Evolutionary conservation across 2,888 invertebrate species (phyloP).

Genomic region (Ochropleura leucogaster): DNA sequence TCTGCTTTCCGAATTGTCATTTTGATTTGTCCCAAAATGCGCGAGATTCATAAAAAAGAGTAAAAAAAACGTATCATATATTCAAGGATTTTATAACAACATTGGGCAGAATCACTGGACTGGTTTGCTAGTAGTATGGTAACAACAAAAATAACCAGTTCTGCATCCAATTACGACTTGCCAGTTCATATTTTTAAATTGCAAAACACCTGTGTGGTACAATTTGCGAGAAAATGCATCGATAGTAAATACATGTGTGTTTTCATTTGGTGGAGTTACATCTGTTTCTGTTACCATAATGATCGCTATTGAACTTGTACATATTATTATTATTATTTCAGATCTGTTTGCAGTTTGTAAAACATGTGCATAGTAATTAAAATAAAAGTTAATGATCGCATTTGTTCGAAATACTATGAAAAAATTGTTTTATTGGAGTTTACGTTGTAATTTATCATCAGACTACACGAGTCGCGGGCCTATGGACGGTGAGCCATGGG

Average conservation of each 20-base stretch:
- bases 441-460: too few species aligned
- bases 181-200: constrained; percentile 32
- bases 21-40: neutral
- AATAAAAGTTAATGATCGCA: neutral
- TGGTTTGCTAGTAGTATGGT: constrained; percentile 30
- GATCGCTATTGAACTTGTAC: neutral
- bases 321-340: too few species aligned
- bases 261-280: constrained; percentile 5
- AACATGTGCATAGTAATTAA: too few species aligned
- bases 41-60: neutral
- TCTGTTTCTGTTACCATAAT: neutral
- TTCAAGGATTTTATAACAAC: constrained; percentile 32
- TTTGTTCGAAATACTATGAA: neutral
- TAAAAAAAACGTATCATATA: neutral
- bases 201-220: constrained; percentile 33
- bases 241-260: constrained; percentile 9
- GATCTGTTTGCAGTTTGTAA: too few species aligned
- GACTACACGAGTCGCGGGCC: too few species aligned
- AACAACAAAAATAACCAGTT: constrained; percentile 40
- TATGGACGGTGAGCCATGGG: too few species aligned
- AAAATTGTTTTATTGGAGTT: too few species aligned
- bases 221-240: constrained; percentile 34
- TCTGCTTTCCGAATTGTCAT: neutral
- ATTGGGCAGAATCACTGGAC: constrained; percentile 2
- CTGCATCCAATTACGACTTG: constrained; percentile 28